These are phyloP conservation scores for Melanostigma gelatinosum DNA, from an alignment of 2,113 vertebrate species.

Conservation along the genomic window DNA sequence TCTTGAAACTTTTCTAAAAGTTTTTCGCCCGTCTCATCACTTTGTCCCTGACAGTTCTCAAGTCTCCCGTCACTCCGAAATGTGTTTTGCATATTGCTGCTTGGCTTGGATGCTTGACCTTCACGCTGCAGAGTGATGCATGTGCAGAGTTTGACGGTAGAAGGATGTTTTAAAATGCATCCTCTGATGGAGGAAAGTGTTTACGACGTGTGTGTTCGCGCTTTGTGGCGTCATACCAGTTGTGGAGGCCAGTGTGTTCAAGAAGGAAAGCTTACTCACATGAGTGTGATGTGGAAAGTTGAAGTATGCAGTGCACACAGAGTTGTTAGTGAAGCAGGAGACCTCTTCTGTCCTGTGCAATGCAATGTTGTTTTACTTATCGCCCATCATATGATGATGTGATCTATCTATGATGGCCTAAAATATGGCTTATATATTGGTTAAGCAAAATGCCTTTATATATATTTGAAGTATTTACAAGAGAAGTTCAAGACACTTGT, in stretches of 20 bases:
- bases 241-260: not conserved
- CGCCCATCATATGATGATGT: not conserved
- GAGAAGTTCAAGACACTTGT: not conserved
- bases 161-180: constrained; percentile 1
- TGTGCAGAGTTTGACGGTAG: not conserved
- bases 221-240: not conserved
- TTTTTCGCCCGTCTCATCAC: constrained; percentile 1
- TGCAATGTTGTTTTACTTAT: not conserved
- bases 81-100: not conserved
- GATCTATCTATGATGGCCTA: not conserved
- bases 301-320: not conserved
- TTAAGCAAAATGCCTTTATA: not conserved
- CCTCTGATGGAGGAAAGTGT: not conserved
- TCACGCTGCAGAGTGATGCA: constrained; percentile 7
- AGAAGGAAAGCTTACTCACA: not conserved
- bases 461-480: not conserved
- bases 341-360: not conserved
- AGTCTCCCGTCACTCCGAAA: not conserved
- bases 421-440: not conserved
- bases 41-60: constrained; percentile 3
- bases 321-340: not conserved
- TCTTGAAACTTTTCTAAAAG: not conserved
- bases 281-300: not conserved
- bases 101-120: not conserved
- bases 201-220: not conserved